Evolutionary conservation across 2,888 invertebrate species (phyloP), one percentile per base, ranked within the genome.

Genomic region (Zygogramma bicolorata): DNA sequence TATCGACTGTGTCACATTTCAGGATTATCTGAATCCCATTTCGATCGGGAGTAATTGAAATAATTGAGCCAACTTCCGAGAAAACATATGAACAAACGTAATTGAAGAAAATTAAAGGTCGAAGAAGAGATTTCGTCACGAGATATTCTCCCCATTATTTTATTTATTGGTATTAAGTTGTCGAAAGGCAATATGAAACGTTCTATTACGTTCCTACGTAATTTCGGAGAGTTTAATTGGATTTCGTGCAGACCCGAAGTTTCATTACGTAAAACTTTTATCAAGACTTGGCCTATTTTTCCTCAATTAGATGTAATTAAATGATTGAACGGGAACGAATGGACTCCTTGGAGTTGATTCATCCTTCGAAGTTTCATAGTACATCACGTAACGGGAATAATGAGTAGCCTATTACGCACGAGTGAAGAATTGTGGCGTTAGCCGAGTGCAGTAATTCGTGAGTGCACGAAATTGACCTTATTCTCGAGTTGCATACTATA

Each of bases 21-120:
- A n/a, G 53, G 7, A 65, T 65, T 53, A 53, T 53, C 53, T n/a
- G 53, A 53, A 65, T 65, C 31, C 31, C 27, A 65, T 65, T 65
- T 29, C 18, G 27, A n/a, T n/a, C n/a, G n/a, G n/a, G n/a, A n/a
- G 10, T 29, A 29, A 53, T 53, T 31, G 31, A 25, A 49, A 65
- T 65, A 65, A 65, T 65, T 65, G 31, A 49, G 20, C 20, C 42
- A 46, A 65, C 42, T 29, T 25, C 15, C 10, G 20, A 29, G 46
- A 31, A 53, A 65, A 15, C 29, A 46, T 42, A 46, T 46, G 46
- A 65, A 53, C 65, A 49, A 65, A 53, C n/a, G 31, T 65, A 65
- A 65, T 65, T 65, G 65, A 29, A 53, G 65, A 65, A 65, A 65
- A 65, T 65, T 53, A 65, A 49, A 49, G 65, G 46, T 46, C 13